A percentile compares a stretch with the other conserved stretches of the same genome.
Conservation (phyloP, 2,797 vertebrate species). For the Parauchenoglanis ngamensis region DNA sequence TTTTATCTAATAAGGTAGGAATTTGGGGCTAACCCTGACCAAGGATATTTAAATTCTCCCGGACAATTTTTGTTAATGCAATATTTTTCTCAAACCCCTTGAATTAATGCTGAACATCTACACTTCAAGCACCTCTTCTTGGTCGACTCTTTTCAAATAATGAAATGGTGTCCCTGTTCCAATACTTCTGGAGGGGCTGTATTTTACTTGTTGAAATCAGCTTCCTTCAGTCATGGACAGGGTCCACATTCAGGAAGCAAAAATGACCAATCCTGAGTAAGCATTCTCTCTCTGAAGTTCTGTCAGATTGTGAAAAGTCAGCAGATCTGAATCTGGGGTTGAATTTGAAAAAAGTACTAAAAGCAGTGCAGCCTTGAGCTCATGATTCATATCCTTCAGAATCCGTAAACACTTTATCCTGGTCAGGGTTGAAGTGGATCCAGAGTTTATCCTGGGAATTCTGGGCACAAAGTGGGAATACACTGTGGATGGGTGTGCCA, state of each 20-base stretch:
- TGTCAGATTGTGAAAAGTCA: not conserved
- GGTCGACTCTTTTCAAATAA: too few species aligned
- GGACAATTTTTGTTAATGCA: too few species aligned
- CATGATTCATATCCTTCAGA: not conserved
- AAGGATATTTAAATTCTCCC: too few species aligned
- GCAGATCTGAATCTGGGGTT: not conserved
- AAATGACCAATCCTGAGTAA: not conserved
- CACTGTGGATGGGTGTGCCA: not conserved
- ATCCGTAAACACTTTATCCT: not conserved
- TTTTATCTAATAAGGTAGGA: too few species aligned
- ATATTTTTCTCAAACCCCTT: too few species aligned
- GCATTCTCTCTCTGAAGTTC: not conserved
- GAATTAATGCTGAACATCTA: too few species aligned
- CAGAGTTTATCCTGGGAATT: not conserved
- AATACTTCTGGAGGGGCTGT: not conserved
- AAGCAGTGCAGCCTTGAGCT: not conserved
- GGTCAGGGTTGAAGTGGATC: not conserved
- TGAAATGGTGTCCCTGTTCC: too few species aligned
- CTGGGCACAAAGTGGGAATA: not conserved
- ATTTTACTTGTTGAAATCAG: not conserved
- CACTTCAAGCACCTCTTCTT: too few species aligned
- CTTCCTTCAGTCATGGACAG: not conserved
- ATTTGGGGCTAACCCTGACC: too few species aligned
- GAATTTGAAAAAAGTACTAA: not conserved
- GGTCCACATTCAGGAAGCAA: not conserved